Evolutionary conservation across 2,888 invertebrate genomes (phyloP), one percentile per base, ranked within the genome.

Genomic region (Ectobius pallidus): DNA sequence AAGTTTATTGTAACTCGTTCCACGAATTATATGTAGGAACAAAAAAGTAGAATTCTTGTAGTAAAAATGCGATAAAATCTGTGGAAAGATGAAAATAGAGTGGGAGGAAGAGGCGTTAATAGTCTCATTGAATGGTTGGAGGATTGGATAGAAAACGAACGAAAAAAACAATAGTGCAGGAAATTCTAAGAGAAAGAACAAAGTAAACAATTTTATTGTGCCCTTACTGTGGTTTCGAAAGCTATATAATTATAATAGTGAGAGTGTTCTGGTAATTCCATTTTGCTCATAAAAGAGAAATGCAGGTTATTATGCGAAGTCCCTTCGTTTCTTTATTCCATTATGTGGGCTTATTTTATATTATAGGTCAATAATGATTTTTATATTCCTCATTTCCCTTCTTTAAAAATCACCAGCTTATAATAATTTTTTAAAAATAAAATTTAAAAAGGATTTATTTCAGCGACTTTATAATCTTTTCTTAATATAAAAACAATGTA

Each of bases 121-220:
- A 58, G 22, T n/a, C n/a, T 30, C 27, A 30, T 58, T 58, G 27
- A 58, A 58, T n/a, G 58, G n/a, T n/a, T n/a, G n/a, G n/a, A n/a
- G n/a, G n/a, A n/a, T n/a, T n/a, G n/a, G n/a, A n/a, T n/a, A 58
- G 58, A 25, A 30, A n/a, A 27, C n/a, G n/a, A 58, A 30, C 27
- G 3, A 30, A 25, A 30, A 30, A 7, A 58, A 30, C 58, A 58
- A n/a, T 58, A 7, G 27, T 16, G 18, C 52, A 55, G 30, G 32
- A 27, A 58, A 58, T 27, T 32, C 16, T 3, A 9, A 30, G 18
- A 22, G 27, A 58, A 30, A 22, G 52, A 52, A 52, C 25, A 52
- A 52, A 30, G 32, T n/a, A 58, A 30, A 30, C 30, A 58, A 9
- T 58, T 58, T 58, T 58, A 58, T 58, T 58, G 14, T 22, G 52